Percentiles rank a stretch among this genome's conserved stretches.
These are phyloP conservation scores for Leptoteleia sp. DNA, from an alignment of 1,140 invertebrate genomes.

Conservation along the genomic window DNA sequence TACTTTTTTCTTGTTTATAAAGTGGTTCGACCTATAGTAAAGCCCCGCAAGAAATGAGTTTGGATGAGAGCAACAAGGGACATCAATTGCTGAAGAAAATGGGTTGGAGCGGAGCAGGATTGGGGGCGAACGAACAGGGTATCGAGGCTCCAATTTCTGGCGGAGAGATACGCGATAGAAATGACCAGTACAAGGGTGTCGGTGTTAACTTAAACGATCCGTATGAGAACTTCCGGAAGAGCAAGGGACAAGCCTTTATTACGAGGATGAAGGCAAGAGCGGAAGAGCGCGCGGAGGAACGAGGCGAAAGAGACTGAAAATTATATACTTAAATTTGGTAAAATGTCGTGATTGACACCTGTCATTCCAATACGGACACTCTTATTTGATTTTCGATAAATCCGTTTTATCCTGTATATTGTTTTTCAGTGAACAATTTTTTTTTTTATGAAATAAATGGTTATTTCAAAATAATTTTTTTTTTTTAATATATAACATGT, in stretches of 20 bases:
- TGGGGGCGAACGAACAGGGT: conserved; percentile 95
- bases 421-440: too few relatives aligned
- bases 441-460: too few relatives aligned
- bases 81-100: conserved; percentile 97
- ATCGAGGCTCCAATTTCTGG: conserved; percentile 96
- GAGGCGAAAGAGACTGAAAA: conserved; percentile 76
- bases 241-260: conserved; percentile 97
- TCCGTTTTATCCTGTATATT: too few relatives aligned
- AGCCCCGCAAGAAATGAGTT: conserved; percentile 81
- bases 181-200: conserved; percentile 96
- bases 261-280: conserved; percentile 96
- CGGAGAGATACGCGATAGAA: conserved; percentile 93
- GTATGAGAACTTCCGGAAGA: conserved; percentile 98
- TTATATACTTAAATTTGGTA: too few relatives aligned
- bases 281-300: conserved; percentile 87
- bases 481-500: too few relatives aligned
- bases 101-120: conserved; percentile 95
- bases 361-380: too few relatives aligned
- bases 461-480: too few relatives aligned
- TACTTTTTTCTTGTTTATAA: neutral
- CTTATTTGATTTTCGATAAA: too few relatives aligned
- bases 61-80: conserved; percentile 95
- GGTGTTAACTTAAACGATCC: conserved; percentile 95
- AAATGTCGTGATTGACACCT: too few relatives aligned
- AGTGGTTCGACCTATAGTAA: conserved; percentile 81